Percentiles rank a stretch among this genome's conserved stretches.
phyloP scores from a whole-genome alignment of 1,140 invertebrate genomes.

The Panonychus citri region DNA sequence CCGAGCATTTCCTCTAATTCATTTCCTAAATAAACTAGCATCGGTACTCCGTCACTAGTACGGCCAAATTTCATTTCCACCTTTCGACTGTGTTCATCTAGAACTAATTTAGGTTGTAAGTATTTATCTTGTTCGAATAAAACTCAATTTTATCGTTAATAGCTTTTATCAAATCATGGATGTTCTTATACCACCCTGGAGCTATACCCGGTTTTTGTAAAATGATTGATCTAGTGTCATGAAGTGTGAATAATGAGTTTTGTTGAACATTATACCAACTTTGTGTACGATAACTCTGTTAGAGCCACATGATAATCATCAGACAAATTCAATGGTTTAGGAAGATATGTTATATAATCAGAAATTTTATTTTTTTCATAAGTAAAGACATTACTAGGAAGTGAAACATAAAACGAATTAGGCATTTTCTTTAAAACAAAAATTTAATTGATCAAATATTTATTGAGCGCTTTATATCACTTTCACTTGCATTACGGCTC shows the following conservation, averaged over 20 bases:
- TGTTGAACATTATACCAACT: conserved; percentile 1
- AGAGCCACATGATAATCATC: background rate
- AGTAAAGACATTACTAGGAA: background rate
- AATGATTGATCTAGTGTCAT: background rate
- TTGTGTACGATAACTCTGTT: conserved; percentile 1
- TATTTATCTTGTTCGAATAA: background rate
- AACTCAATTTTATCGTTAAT: background rate
- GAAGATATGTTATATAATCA: background rate
- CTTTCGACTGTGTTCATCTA: no score
- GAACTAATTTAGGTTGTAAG: background rate
- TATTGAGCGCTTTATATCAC: background rate
- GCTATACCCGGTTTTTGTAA: background rate
- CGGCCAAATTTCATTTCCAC: no score
- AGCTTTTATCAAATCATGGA: background rate
- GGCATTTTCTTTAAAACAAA: background rate
- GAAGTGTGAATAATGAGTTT: background rate
- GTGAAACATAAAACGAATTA: background rate
- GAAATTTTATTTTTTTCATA: background rate
- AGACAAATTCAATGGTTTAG: background rate
- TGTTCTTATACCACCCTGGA: background rate
- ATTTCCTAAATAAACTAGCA: background rate
- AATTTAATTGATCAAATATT: background rate
- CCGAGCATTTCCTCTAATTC: background rate
- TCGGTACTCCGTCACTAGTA: no score
- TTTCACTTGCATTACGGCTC: background rate